Evolutionary conservation across 2,888 invertebrate species (phyloP).

Genomic region (Tiphia femorata): DNA sequence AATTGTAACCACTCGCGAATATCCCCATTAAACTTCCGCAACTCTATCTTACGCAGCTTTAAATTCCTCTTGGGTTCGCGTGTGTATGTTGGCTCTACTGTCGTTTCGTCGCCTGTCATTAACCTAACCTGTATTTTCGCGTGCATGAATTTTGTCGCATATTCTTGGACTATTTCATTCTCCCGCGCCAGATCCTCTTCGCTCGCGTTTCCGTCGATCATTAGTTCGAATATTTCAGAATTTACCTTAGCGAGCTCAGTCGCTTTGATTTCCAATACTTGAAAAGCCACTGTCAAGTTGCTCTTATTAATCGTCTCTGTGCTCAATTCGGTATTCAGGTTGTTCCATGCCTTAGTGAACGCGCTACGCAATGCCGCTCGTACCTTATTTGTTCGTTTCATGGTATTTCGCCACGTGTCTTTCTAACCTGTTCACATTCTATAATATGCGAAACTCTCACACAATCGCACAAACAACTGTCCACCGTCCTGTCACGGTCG

Average conservation of each 20-base stretch:
- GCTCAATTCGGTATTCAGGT: background rate
- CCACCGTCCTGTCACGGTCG: slow-evolving; percentile 18
- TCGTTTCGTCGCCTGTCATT: no score
- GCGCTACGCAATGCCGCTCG: background rate
- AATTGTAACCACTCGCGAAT: slow-evolving; percentile 43
- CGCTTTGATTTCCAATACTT: background rate
- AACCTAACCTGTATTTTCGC: background rate
- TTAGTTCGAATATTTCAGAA: background rate
- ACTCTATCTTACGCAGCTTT: slow-evolving; percentile 31
- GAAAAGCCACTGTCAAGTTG: background rate
- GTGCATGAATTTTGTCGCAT: slow-evolving; percentile 3
- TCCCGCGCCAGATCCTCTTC: no score
- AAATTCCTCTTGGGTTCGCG: background rate
- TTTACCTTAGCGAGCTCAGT: no score
- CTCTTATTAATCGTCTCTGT: background rate
- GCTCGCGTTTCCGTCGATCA: background rate
- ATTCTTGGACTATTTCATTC: background rate
- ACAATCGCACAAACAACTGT: no score
- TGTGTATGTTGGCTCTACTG: no score
- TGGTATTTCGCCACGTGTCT: no score
- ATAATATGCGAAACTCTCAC: background rate
- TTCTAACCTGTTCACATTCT: no score
- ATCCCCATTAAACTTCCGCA: slow-evolving; percentile 41
- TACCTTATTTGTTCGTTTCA: slow-evolving; percentile 6
- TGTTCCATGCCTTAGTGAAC: background rate